A percentile compares a stretch with the other conserved stretches of the same genome.
Conservation (phyloP, 2,797 vertebrate genomes). For the Gymnopithys bicolor region DNA sequence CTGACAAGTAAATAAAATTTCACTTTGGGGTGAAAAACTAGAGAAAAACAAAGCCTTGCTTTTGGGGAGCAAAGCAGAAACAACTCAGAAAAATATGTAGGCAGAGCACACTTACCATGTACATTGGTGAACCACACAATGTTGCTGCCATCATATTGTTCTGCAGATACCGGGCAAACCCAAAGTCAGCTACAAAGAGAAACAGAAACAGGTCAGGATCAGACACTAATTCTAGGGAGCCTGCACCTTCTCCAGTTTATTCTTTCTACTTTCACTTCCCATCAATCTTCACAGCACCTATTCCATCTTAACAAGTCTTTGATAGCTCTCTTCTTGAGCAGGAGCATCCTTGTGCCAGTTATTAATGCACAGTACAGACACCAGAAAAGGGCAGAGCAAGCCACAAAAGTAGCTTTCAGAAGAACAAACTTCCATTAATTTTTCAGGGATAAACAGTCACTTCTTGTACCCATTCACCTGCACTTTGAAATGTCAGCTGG, state of each 20-base stretch:
- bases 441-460: background rate
- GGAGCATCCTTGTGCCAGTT: background rate
- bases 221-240: background rate
- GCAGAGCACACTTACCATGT: conserved; percentile 87
- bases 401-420: background rate
- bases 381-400: background rate
- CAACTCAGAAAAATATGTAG: background rate
- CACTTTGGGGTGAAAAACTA: background rate
- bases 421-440: background rate
- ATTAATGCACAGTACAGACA: background rate
- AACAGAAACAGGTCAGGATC: background rate
- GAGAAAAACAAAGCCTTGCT: background rate
- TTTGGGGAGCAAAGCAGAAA: background rate
- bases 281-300: background rate
- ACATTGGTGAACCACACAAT: conserved; percentile 97
- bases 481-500: background rate
- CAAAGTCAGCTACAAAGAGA: conserved; percentile 89
- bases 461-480: background rate
- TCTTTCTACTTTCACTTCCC: background rate
- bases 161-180: conserved; percentile 95
- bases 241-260: background rate
- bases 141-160: conserved; percentile 97
- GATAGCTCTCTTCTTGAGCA: background rate
- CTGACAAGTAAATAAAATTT: background rate
- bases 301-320: background rate